Base-by-base conservation (phyloP, 1,140 invertebrate genomes). In the Saccostrea cuccullata region DNA sequence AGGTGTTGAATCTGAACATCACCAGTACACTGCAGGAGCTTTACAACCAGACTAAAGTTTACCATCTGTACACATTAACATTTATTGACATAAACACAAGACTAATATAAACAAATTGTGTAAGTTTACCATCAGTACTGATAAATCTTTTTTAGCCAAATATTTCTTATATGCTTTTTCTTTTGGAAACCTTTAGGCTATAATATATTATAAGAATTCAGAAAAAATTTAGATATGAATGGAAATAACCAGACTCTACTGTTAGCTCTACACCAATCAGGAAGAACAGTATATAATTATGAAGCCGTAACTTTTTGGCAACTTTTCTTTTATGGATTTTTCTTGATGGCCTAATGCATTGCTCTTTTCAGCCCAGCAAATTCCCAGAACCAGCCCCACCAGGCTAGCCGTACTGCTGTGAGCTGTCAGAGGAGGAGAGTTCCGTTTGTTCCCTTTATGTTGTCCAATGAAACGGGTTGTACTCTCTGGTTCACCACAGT, bases 371-470 rank as follows among this genome's bases (percentile, higher is more conserved):
- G 86, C 17, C 82, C 86, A 3, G 56, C 77, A 0, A 87, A 87
- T 47, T 64, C 86, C 12, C 77, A 87, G 26, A 77, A 84, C 20
- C 40, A 30, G 17, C 9, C 82, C 17, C 12, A 84, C 55, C 82
- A 47, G 20, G 9, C 17, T 23, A 26, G 40, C n/a, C 40, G 55
- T 40, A 26, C 9, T 36, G 2, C 20, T 20, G 12, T 36, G 4
- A 23, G 56, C 56, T 70, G 83, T 17, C 91, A 90, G n/a, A 87
- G 90, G 26, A 88, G 97, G 73, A 95, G 98, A 58, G 97, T 97
- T 2, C 98, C 98, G 0, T 99, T 99, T 95, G 97, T 99, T 89
- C 98, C 98, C 0, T 99, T 98, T 95, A 97, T 97, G 0, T 94
- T 99, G 23, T 97, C 97, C 90, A 99, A 99, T 94, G 97, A 98